phyloP scores from a whole-genome alignment of 2,888 invertebrate genomes.

The Lasioglossum figueresi region DNA sequence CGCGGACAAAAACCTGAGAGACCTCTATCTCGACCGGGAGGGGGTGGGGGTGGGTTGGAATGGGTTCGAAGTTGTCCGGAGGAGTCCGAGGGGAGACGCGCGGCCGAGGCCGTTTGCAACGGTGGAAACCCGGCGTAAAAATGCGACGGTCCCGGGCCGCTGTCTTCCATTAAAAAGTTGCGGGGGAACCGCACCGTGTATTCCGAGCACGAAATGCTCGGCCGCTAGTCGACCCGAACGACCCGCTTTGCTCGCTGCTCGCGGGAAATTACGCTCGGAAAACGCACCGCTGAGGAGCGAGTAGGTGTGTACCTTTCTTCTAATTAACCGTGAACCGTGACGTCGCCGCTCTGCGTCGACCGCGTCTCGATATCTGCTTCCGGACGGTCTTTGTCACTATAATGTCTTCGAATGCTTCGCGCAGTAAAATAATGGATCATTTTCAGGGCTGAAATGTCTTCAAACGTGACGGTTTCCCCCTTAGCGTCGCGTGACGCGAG shows the following conservation, averaged over 20 bases:
- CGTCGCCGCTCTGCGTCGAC: background rate
- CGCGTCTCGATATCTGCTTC: background rate
- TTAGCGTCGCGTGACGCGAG: background rate
- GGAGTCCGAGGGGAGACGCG: background rate
- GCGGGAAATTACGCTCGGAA: slow-evolving; percentile 22
- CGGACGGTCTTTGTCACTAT: background rate
- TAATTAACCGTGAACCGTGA: background rate
- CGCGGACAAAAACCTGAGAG: slow-evolving; percentile 36
- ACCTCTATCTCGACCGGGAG: background rate
- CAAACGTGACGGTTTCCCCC: background rate
- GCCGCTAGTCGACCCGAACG: background rate
- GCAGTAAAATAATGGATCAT: too few relatives aligned
- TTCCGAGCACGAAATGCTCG: slow-evolving; percentile 21
- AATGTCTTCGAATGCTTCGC: background rate
- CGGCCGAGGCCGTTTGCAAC: background rate
- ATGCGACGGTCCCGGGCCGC: background rate
- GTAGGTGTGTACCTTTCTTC: background rate
- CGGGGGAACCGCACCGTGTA: background rate
- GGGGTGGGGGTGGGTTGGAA: background rate
- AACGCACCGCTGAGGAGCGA: background rate
- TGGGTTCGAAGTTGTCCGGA: slow-evolving; percentile 32
- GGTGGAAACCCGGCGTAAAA: slow-evolving; percentile 17
- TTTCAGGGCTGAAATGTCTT: too few relatives aligned
- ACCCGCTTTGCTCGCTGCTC: background rate
- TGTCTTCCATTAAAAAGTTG: slow-evolving; percentile 17